Evolutionary conservation across 2,888 invertebrate species (phyloP).

Genomic region (Hypomecis atomaria): DNA sequence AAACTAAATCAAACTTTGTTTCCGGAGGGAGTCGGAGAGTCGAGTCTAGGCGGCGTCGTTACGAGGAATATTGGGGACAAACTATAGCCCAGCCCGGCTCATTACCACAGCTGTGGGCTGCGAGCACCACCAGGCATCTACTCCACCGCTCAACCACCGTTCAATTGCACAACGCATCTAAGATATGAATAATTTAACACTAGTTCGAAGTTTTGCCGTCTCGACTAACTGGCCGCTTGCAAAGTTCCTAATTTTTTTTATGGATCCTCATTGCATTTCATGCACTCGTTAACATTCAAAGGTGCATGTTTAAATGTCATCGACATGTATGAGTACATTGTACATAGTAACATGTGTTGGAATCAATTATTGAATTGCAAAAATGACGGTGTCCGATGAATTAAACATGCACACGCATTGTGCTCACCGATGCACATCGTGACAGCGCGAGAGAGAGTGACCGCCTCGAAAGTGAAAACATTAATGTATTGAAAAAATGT

Average conservation of each 20-base stretch:
- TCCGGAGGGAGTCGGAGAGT: slow-evolving; percentile 64
- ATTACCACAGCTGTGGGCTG: slow-evolving; percentile 59
- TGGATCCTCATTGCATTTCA: slow-evolving; percentile 17
- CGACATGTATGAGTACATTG: slow-evolving; percentile 22
- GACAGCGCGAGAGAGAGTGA: slow-evolving; percentile 61
- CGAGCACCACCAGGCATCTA: slow-evolving; percentile 38
- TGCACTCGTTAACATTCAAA: slow-evolving; percentile 39
- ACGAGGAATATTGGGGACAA: slow-evolving; percentile 60
- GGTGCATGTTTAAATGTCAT: slow-evolving; percentile 40
- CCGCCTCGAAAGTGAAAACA: slow-evolving; percentile 67
- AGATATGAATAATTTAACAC: slow-evolving; percentile 48
- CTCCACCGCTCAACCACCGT: neutral
- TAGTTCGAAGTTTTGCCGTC: slow-evolving; percentile 44
- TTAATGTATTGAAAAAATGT: slow-evolving; percentile 42
- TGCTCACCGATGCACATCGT: slow-evolving; percentile 61
- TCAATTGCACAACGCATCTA: slow-evolving; percentile 45
- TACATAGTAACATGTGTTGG: slow-evolving; percentile 41
- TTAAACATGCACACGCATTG: slow-evolving; percentile 54
- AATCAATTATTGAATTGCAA: slow-evolving; percentile 45
- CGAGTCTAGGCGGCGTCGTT: slow-evolving; percentile 57
- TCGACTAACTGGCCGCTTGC: slow-evolving; percentile 14
- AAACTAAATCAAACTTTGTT: slow-evolving; percentile 81
- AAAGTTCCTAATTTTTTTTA: slow-evolving; percentile 9
- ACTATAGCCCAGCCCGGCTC: slow-evolving; percentile 60
- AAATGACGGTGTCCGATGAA: slow-evolving; percentile 52